These are phyloP conservation scores for Salmo trutta DNA, from an alignment of 2,797 vertebrate species.

Conservation along the genomic window DNA sequence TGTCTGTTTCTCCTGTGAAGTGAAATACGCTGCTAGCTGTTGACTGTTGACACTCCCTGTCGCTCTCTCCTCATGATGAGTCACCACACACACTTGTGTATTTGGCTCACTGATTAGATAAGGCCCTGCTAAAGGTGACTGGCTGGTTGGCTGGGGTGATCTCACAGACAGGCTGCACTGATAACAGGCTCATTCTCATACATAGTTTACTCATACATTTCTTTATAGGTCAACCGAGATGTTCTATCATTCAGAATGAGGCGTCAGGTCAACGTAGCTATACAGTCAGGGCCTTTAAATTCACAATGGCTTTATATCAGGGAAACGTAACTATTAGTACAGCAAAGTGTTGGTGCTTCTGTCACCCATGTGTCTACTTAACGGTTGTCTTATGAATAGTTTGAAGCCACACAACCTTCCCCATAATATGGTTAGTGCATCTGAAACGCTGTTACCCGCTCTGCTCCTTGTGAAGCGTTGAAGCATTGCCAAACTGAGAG, in stretches of 20 bases:
- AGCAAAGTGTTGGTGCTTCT: neutral
- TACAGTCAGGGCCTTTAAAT: no score
- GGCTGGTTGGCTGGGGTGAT: neutral
- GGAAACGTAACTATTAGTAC: neutral
- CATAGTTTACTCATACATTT: neutral
- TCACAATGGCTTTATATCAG: neutral
- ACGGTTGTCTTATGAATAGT: no score
- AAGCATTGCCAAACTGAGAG: conserved; percentile 32
- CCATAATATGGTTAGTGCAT: neutral
- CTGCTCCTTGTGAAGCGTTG: conserved; percentile 26
- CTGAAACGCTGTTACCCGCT: conserved; percentile 13
- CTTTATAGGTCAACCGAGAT: neutral
- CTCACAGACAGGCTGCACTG: neutral
- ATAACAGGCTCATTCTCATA: neutral
- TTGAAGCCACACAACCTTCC: neutral
- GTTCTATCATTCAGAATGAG: neutral
- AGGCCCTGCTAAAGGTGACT: neutral
- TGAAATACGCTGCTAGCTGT: neutral
- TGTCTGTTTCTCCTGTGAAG: neutral
- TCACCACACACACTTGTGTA: neutral
- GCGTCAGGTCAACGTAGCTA: no score
- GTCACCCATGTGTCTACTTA: neutral
- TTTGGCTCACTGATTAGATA: neutral
- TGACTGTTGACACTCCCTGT: neutral
- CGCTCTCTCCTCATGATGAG: neutral